Evolutionary conservation across 2,797 vertebrate genomes (phyloP).

Genomic region (Eospalax fontanierii): DNA sequence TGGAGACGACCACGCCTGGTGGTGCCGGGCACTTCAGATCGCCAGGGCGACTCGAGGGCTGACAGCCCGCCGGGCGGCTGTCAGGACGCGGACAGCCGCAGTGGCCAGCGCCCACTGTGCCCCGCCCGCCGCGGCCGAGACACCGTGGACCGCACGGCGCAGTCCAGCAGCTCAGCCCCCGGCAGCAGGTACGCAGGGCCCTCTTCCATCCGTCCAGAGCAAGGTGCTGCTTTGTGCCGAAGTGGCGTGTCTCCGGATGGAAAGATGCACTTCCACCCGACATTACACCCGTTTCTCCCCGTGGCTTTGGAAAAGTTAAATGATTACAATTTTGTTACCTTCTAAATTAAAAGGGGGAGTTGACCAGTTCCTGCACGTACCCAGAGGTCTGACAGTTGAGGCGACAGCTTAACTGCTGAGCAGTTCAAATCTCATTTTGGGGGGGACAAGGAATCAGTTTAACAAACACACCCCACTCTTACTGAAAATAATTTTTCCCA

Average conservation of each 20-base stretch:
- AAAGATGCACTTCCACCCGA: background rate
- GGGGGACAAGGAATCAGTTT: slow-evolving; percentile 66
- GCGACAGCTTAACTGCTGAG: background rate
- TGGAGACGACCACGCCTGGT: no score
- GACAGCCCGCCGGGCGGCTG: no score
- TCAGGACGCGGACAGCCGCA: no score
- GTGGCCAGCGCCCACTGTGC: no score
- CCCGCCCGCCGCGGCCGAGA: no score
- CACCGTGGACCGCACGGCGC: no score
- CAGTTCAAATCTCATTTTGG: slow-evolving; percentile 74
- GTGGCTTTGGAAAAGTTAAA: background rate
- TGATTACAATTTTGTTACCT: slow-evolving; percentile 49
- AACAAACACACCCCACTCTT: slow-evolving; percentile 71
- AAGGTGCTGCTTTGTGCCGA: no score
- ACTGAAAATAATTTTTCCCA: slow-evolving; percentile 74
- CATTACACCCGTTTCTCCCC: background rate
- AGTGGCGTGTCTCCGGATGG: no score
- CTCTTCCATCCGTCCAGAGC: no score
- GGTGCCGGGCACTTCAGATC: no score
- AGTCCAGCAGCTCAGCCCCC: background rate
- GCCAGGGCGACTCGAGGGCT: no score
- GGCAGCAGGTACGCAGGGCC: slow-evolving; percentile 2
- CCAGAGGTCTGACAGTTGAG: slow-evolving; percentile 48
- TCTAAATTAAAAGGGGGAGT: slow-evolving; percentile 38
- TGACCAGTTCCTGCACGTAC: background rate